Conservation (phyloP, 2,888 invertebrate genomes). For the Apodemia zela region DNA sequence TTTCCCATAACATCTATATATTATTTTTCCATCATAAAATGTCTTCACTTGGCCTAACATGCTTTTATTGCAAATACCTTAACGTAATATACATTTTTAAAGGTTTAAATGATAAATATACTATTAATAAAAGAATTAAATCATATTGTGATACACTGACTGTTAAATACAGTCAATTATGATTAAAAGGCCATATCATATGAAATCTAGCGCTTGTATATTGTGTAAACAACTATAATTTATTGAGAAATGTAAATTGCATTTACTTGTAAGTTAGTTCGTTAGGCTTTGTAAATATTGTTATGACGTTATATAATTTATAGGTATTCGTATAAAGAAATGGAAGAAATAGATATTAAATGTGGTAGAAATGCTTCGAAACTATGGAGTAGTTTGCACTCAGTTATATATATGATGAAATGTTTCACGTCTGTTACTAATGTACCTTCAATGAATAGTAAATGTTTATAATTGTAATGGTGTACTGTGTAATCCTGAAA, state of each 20-base stretch:
- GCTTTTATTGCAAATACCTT: conserved; percentile 17
- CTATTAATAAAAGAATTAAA: conserved; percentile 19
- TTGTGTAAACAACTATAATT: conserved; percentile 77
- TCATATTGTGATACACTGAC: conserved; percentile 53
- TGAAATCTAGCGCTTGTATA: conserved; percentile 76
- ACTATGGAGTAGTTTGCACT: conserved; percentile 67
- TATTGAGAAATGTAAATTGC: conserved; percentile 76
- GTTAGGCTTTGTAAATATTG: conserved; percentile 80
- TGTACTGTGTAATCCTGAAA: conserved; percentile 63
- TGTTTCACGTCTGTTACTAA: conserved; percentile 52
- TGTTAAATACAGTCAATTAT: conserved; percentile 64
- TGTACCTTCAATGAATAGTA: conserved; percentile 57
- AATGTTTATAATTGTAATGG: conserved; percentile 67
- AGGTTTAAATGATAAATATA: conserved; percentile 17
- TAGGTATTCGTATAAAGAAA: conserved; percentile 69
- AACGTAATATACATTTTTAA: conserved; percentile 18
- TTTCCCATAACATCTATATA: conserved; percentile 20
- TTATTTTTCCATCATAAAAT: conserved; percentile 17
- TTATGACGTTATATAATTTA: conserved; percentile 80
- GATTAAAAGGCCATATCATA: conserved; percentile 73
- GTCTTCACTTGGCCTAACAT: conserved; percentile 21
- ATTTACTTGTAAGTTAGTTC: conserved; percentile 75
- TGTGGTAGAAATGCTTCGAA: conserved; percentile 68
- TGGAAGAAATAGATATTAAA: conserved; percentile 58
- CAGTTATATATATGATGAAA: conserved; percentile 44